These are phyloP conservation scores for Tachypleus tridentatus DNA, from an alignment of 1,140 invertebrate genomes.

Conservation along the genomic window DNA sequence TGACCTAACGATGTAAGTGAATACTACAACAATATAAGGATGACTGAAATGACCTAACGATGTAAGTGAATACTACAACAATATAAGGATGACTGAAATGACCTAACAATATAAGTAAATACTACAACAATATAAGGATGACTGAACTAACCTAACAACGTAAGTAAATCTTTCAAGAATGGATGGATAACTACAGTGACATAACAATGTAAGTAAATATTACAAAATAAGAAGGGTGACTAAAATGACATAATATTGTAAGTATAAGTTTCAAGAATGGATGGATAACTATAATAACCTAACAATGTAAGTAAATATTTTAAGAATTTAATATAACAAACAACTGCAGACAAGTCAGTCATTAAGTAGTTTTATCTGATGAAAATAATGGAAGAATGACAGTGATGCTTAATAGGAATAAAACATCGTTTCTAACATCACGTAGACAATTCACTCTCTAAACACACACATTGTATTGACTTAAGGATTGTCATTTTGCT, in stretches of 20 bases:
- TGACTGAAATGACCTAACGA: slow-evolving; percentile 1
- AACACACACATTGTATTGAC: too few species aligned
- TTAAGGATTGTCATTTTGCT: too few species aligned
- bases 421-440: too few species aligned
- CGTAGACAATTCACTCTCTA: too few species aligned
- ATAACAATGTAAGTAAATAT: slow-evolving; percentile 7
- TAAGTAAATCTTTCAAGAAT: slow-evolving; percentile 7
- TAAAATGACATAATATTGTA: too few species aligned
- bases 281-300: too few species aligned
- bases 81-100: slow-evolving; percentile 11
- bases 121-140: neutral
- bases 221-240: neutral
- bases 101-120: slow-evolving; percentile 9
- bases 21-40: slow-evolving; percentile 15
- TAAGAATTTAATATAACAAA: slow-evolving; percentile 7
- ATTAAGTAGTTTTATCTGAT: too few species aligned
- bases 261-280: too few species aligned
- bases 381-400: too few species aligned
- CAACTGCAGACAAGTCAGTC: too few species aligned
- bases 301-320: slow-evolving; percentile 10
- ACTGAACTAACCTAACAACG: neutral
- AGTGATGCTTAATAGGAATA: too few species aligned
- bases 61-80: slow-evolving; percentile 2
- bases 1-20: neutral
- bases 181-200: slow-evolving; percentile 11